Percentiles rank a stretch among this genome's conserved stretches.
These are phyloP conservation scores for Rhamnusium bicolor DNA, from an alignment of 2,888 invertebrate genomes.

Conservation along the genomic window DNA sequence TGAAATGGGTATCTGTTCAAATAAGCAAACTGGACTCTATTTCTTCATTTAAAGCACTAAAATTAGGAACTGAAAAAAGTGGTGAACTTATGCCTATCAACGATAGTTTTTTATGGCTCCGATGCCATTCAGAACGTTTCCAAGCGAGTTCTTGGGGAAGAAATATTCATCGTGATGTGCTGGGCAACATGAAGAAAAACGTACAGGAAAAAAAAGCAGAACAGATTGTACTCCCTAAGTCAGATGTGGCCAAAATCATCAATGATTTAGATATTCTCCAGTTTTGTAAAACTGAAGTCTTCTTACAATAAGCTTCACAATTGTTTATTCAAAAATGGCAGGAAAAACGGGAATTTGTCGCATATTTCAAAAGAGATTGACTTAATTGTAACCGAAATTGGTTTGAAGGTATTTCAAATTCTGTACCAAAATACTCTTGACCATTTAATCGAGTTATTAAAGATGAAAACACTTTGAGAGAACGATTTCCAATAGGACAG, in stretches of 20 bases:
- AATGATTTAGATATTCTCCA: too few relatives aligned
- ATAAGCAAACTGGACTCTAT: too few relatives aligned
- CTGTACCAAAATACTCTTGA: constrained; percentile 22
- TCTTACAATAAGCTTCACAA: background rate
- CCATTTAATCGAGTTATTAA: constrained; percentile 29
- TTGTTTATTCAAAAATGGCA: background rate
- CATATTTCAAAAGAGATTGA: constrained; percentile 5
- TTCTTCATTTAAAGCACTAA: too few relatives aligned
- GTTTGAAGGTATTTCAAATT: constrained; percentile 15
- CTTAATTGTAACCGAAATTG: constrained; percentile 28
- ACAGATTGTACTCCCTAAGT: background rate
- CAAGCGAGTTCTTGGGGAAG: background rate
- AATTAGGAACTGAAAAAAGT: background rate
- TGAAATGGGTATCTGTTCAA: too few relatives aligned
- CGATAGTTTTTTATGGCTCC: background rate
- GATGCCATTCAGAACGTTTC: background rate
- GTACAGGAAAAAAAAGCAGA: background rate
- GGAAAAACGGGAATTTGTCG: background rate
- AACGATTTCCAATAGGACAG: constrained; percentile 19
- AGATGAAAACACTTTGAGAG: constrained; percentile 27
- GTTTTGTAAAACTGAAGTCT: background rate
- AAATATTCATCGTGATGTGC: background rate
- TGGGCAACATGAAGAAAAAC: background rate
- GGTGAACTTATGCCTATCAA: background rate
- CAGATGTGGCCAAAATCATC: background rate